These are phyloP conservation scores for Rhamnusium bicolor DNA, from an alignment of 2,888 invertebrate species.

Conservation along the genomic window DNA sequence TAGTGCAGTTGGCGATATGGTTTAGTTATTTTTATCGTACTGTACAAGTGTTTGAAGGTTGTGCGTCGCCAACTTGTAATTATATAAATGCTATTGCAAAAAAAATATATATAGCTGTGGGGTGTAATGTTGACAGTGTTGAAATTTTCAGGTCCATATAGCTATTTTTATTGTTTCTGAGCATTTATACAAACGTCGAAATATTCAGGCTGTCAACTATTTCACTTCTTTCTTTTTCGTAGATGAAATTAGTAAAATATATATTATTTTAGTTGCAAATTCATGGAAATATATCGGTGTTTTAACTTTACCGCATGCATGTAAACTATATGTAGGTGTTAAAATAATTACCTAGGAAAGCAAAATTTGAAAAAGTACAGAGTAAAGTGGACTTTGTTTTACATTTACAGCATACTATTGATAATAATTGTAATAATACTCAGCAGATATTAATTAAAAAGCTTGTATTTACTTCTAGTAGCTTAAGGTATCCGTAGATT, in stretches of 20 bases:
- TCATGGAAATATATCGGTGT: constrained; percentile 59
- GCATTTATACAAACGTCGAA: constrained; percentile 37
- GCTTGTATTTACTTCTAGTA: constrained; percentile 58
- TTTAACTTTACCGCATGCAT: constrained; percentile 57
- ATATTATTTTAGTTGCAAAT: constrained; percentile 54
- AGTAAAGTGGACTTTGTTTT: constrained; percentile 1
- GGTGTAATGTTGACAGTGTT: constrained; percentile 49
- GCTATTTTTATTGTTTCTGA: constrained; percentile 43
- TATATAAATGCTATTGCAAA: constrained; percentile 52
- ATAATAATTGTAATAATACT: constrained; percentile 53
- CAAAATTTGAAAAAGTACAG: neutral
- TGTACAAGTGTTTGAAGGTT: constrained; percentile 66
- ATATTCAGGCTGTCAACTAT: constrained; percentile 40
- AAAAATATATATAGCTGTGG: constrained; percentile 48
- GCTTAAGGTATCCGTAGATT: constrained; percentile 61
- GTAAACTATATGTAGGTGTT: constrained; percentile 57
- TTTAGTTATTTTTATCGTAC: constrained; percentile 60
- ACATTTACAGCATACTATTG: constrained; percentile 9
- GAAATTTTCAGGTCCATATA: constrained; percentile 52
- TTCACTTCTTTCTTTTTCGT: constrained; percentile 47
- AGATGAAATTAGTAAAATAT: constrained; percentile 49
- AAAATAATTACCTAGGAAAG: constrained; percentile 36
- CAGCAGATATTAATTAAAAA: constrained; percentile 52
- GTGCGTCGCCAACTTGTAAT: constrained; percentile 65
- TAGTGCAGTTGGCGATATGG: constrained; percentile 63